These are phyloP conservation scores for Conops quadrifasciatus DNA, from an alignment of 2,888 invertebrate species.

Conservation along the genomic window DNA sequence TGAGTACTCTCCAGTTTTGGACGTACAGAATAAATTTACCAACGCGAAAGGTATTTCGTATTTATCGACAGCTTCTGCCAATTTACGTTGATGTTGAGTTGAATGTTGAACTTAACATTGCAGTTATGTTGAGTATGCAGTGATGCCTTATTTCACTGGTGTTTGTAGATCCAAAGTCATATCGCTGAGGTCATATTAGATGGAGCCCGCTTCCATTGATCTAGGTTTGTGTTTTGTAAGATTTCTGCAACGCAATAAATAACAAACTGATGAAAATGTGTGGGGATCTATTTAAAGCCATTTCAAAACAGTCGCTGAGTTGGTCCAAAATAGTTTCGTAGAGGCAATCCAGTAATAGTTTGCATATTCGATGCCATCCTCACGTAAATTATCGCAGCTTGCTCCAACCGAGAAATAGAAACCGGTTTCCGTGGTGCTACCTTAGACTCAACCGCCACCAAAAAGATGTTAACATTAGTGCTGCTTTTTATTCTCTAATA, in stretches of 20 bases:
- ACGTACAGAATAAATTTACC: no score
- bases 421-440: constrained; percentile 33
- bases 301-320: constrained; percentile 34
- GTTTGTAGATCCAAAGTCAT: constrained; percentile 24
- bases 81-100: no score
- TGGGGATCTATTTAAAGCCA: constrained; percentile 41
- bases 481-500: constrained; percentile 24
- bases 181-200: constrained; percentile 38
- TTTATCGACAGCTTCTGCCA: no score
- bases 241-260: constrained; percentile 41
- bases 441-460: constrained; percentile 34
- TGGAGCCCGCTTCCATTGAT: constrained; percentile 40
- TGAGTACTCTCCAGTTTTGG: no score
- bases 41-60: no score
- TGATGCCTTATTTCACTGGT: constrained; percentile 23
- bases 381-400: constrained; percentile 28
- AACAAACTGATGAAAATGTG: constrained; percentile 40
- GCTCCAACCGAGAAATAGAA: constrained; percentile 32
- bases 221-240: constrained; percentile 33
- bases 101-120: constrained; percentile 21
- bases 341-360: constrained; percentile 15
- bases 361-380: constrained; percentile 26
- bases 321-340: constrained; percentile 33
- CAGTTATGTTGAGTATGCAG: constrained; percentile 15
- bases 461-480: background rate